These are phyloP conservation scores for Rousettus leschenaultii DNA, from an alignment of 2,113 vertebrate species.

Conservation along the genomic window DNA sequence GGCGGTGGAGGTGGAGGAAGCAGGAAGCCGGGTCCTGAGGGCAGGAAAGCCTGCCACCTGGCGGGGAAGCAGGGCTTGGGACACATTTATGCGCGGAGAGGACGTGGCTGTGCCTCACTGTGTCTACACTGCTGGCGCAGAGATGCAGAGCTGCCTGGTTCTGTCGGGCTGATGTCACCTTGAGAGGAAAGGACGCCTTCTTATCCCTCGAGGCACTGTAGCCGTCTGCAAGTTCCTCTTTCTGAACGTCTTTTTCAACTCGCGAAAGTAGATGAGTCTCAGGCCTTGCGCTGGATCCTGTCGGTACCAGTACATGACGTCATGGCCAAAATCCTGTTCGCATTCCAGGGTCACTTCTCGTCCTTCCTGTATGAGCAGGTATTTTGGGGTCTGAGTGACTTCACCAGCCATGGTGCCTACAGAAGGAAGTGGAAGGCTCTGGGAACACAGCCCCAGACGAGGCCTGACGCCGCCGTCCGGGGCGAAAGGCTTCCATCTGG, in stretches of 20 bases:
- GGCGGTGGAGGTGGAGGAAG: neutral
- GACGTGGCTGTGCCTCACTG: neutral
- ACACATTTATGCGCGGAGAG: neutral
- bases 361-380: neutral
- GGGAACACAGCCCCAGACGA: too few relatives aligned
- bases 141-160: neutral
- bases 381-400: constrained; percentile 41
- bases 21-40: accelerated
- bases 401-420: neutral
- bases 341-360: neutral
- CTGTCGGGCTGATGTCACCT: accelerated
- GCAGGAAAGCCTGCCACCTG: neutral
- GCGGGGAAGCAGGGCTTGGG: neutral
- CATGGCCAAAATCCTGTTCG: neutral
- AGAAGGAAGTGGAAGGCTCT: neutral
- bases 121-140: neutral
- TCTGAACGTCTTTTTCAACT: accelerated
- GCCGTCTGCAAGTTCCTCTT: neutral
- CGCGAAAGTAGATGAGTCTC: neutral
- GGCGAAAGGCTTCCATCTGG: too few relatives aligned
- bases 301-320: constrained; percentile 52
- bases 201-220: neutral
- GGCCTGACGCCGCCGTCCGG: too few relatives aligned
- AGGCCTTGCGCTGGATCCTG: constrained; percentile 19
- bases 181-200: neutral